Conservation (phyloP, 2,888 invertebrate species). For the Cerceris rybyensis region DNA sequence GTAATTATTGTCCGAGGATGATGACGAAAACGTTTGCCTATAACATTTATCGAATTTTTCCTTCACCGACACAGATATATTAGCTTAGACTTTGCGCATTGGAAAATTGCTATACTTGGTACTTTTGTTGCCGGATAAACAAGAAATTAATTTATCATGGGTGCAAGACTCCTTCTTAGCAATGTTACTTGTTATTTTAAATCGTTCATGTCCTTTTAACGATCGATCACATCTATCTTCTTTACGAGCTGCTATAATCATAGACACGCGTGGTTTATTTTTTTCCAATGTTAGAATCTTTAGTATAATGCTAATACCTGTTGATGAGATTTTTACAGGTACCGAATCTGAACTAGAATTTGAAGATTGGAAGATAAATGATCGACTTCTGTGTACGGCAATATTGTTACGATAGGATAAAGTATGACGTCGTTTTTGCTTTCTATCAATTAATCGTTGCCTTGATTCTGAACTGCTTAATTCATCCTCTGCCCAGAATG, state of each 20-base stretch:
- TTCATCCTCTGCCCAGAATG: conserved; percentile 77
- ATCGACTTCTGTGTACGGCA: conserved; percentile 63
- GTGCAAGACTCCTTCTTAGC: background rate
- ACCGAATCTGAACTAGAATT: conserved; percentile 66
- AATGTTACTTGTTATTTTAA: background rate
- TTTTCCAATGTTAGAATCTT: background rate
- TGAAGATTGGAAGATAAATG: conserved; percentile 60
- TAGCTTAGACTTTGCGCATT: no score
- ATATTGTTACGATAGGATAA: conserved; percentile 71
- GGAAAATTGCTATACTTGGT: no score
- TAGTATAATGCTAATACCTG: conserved; percentile 26
- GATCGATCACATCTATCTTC: background rate
- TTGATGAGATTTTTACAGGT: conserved; percentile 18
- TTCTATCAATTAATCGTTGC: conserved; percentile 40
- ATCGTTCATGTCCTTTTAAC: background rate
- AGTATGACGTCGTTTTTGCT: conserved; percentile 68
- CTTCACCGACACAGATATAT: no score
- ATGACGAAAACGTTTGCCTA: no score
- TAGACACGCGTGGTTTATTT: background rate
- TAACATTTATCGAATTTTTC: no score
- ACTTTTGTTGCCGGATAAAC: no score
- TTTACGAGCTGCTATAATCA: background rate
- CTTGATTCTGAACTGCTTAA: conserved; percentile 72
- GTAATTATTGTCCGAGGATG: no score
- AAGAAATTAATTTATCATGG: background rate